Evolutionary conservation across 2,797 vertebrate genomes (phyloP).

Genomic region (Pseudotriccus pelzelni): DNA sequence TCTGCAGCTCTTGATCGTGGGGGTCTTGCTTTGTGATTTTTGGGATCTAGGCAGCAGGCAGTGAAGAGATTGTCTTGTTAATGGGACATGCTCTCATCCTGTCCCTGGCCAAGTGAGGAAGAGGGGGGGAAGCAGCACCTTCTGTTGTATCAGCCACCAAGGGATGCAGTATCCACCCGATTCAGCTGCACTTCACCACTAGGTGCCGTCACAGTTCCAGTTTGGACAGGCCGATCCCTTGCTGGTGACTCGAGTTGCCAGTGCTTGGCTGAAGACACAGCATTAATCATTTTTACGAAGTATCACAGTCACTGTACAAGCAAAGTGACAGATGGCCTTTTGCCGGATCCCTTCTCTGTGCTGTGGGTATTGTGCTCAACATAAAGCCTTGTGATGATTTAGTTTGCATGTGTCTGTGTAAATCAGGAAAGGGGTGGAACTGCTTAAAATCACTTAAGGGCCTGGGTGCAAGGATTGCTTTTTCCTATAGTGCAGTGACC

Average conservation of each 20-base stretch:
- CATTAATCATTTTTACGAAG: background rate
- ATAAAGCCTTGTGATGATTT: background rate
- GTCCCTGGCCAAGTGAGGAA: background rate
- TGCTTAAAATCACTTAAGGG: background rate
- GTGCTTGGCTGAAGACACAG: background rate
- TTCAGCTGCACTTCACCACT: background rate
- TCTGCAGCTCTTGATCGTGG: background rate
- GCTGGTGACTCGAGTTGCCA: background rate
- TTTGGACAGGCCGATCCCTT: background rate
- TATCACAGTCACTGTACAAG: background rate
- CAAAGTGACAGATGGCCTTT: background rate
- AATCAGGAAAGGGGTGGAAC: background rate
- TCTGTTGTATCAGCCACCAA: rapidly evolving
- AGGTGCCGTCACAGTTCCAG: background rate
- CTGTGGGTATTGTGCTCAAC: background rate
- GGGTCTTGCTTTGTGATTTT: background rate
- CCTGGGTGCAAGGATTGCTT: background rate
- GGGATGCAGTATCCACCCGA: rapidly evolving
- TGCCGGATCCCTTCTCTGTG: background rate
- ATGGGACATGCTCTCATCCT: rapidly evolving
- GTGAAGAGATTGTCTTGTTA: background rate
- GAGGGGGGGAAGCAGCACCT: background rate
- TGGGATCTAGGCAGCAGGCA: background rate
- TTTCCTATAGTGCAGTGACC: background rate
- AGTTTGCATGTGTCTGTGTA: background rate